Evolutionary conservation across 2,113 vertebrate species (phyloP).

Genomic region (Choloepus hoffmanni): DNA sequence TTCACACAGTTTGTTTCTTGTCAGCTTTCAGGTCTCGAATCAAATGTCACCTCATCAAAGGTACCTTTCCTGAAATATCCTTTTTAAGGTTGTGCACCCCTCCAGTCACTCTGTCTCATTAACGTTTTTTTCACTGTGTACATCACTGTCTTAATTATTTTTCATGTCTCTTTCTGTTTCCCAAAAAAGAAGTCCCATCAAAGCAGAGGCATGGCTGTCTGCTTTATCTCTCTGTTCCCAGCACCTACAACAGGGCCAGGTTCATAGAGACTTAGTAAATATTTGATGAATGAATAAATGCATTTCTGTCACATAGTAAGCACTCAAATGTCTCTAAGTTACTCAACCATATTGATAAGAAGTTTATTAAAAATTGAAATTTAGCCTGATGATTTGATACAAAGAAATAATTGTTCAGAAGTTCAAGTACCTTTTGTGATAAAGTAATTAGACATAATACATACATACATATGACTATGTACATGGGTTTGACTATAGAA

Average conservation of each 20-base stretch:
- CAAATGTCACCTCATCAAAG: neutral
- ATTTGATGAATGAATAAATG: neutral
- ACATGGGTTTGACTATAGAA: neutral
- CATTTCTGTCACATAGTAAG: neutral
- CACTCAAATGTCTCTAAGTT: neutral
- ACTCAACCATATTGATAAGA: constrained; percentile 26
- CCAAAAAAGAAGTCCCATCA: neutral
- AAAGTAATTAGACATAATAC: constrained; percentile 15
- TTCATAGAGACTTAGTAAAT: neutral
- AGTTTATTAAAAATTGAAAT: constrained; percentile 27
- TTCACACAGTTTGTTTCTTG: neutral
- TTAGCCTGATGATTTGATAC: neutral
- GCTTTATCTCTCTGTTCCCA: neutral
- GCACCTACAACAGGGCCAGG: neutral
- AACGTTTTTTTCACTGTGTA: neutral
- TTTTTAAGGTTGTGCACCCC: neutral
- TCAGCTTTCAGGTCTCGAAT: neutral
- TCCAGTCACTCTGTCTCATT: neutral
- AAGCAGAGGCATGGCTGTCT: neutral
- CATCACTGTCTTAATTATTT: neutral
- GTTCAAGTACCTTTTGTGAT: neutral
- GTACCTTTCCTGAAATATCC: neutral
- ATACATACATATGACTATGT: neutral
- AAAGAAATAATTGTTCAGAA: constrained; percentile 48
- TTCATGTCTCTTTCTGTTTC: neutral